These are phyloP conservation scores for Trichechus manatus DNA, from an alignment of 2,113 vertebrate species.

Conservation along the genomic window DNA sequence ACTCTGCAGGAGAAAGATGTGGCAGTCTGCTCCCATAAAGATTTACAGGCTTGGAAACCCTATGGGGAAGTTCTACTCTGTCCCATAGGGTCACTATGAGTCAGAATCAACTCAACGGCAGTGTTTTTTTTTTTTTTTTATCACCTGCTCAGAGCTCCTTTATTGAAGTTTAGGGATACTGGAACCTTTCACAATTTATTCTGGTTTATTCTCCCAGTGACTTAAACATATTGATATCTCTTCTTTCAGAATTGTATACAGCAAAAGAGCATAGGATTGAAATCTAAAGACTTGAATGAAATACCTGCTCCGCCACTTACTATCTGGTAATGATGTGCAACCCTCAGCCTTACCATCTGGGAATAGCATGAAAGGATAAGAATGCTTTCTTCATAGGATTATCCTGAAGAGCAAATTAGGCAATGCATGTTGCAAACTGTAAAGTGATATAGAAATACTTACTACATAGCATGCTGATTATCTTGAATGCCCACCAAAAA, in stretches of 20 bases:
- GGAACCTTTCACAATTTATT: constrained; percentile 37
- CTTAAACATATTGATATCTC: not conserved
- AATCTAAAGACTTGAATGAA: constrained; percentile 43
- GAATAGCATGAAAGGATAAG: not conserved
- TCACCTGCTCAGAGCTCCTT: not conserved
- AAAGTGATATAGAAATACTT: constrained; percentile 3
- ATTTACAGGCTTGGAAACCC: too few species aligned
- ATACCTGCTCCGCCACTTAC: not conserved
- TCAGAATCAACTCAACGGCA: too few species aligned
- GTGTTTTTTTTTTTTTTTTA: too few species aligned
- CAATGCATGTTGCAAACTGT: not conserved
- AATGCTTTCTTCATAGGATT: not conserved
- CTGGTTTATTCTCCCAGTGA: not conserved
- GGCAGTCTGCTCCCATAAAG: too few species aligned
- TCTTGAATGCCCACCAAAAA: not conserved
- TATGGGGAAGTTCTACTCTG: too few species aligned
- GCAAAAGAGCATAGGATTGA: not conserved
- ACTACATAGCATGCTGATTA: not conserved
- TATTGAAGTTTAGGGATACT: not conserved
- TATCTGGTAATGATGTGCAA: not conserved
- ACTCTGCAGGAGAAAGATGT: too few species aligned
- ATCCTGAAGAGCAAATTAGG: constrained; percentile 25
- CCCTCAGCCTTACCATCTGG: not conserved
- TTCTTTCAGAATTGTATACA: constrained; percentile 19
- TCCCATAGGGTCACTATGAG: too few species aligned